Evolutionary conservation across 2,888 invertebrate genomes (phyloP).

Genomic region (Mamestra brassicae): DNA sequence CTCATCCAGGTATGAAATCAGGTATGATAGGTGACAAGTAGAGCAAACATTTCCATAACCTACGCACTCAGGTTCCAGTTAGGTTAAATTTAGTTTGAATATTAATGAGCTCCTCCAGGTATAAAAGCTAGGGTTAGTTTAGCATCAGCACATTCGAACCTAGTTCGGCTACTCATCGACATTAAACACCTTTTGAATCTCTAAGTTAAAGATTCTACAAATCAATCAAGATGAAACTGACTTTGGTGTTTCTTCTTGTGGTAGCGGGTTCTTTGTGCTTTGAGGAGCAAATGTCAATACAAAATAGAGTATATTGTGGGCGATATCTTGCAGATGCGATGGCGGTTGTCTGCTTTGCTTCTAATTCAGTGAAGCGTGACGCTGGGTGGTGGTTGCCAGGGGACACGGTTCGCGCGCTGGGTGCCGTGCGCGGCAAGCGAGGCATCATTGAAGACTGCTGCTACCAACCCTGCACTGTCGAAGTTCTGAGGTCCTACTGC

Average conservation of each 20-base stretch:
- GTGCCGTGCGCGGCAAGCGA: slow-evolving; percentile 52
- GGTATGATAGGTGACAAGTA: slow-evolving; percentile 27
- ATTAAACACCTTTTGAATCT: not conserved
- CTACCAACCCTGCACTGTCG: slow-evolving; percentile 65
- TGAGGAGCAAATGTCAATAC: slow-evolving; percentile 9
- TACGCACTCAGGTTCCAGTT: slow-evolving; percentile 18
- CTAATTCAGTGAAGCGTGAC: slow-evolving; percentile 37
- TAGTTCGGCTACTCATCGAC: not conserved
- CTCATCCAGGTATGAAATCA: slow-evolving; percentile 34
- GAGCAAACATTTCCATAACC: slow-evolving; percentile 33
- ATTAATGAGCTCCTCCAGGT: slow-evolving; percentile 32
- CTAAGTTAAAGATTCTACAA: not conserved
- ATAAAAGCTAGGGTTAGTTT: slow-evolving; percentile 32
- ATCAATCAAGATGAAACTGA: slow-evolving; percentile 39
- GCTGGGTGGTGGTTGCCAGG: slow-evolving; percentile 42
- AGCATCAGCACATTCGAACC: slow-evolving; percentile 32
- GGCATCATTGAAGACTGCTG: slow-evolving; percentile 69
- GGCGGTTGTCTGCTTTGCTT: slow-evolving; percentile 20
- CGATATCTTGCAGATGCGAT: slow-evolving; percentile 21
- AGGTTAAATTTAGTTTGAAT: slow-evolving; percentile 36
- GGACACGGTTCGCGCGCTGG: slow-evolving; percentile 15
- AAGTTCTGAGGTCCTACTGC: slow-evolving; percentile 66
- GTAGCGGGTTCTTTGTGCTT: slow-evolving; percentile 21
- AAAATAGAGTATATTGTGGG: slow-evolving; percentile 19
- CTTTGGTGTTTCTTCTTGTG: slow-evolving; percentile 23